These are phyloP conservation scores for Acrobasis suavella DNA, from an alignment of 2,888 invertebrate species.

Conservation along the genomic window DNA sequence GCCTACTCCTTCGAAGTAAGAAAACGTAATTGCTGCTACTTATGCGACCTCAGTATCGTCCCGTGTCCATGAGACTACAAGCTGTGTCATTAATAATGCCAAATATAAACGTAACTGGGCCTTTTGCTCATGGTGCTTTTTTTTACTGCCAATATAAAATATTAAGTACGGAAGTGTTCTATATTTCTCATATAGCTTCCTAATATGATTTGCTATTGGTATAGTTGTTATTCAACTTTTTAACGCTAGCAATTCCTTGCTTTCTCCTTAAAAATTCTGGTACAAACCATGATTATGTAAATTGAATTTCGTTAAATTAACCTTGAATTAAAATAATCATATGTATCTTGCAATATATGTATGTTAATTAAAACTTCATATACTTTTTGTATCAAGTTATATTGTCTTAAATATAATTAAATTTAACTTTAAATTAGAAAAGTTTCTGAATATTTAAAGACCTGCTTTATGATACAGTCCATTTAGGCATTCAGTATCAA, in stretches of 20 bases:
- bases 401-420: slow-evolving; percentile 42
- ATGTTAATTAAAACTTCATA: slow-evolving; percentile 42
- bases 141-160: slow-evolving; percentile 12
- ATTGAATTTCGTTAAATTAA: slow-evolving; percentile 14
- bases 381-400: slow-evolving; percentile 51
- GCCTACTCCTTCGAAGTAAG: slow-evolving; percentile 5
- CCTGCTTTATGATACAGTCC: slow-evolving; percentile 27
- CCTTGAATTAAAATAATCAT: slow-evolving; percentile 11
- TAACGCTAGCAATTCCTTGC: neutral
- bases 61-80: slow-evolving; percentile 20
- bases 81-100: slow-evolving; percentile 41
- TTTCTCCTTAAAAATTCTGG: neutral
- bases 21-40: neutral
- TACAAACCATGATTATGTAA: neutral
- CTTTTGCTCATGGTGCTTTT: neutral
- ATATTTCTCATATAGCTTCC: neutral
- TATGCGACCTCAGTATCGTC: slow-evolving; percentile 6
- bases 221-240: neutral
- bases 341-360: slow-evolving; percentile 32
- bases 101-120: neutral
- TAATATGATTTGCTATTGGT: neutral
- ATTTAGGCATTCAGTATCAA: slow-evolving; percentile 12
- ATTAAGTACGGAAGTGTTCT: slow-evolving; percentile 6
- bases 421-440: slow-evolving; percentile 33
- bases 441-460: slow-evolving; percentile 30